Percentiles rank a stretch among this genome's conserved stretches.
Conservation (phyloP, 64 coral and sea anemone genomes). For the Cladopsammia gracilis region DNA sequence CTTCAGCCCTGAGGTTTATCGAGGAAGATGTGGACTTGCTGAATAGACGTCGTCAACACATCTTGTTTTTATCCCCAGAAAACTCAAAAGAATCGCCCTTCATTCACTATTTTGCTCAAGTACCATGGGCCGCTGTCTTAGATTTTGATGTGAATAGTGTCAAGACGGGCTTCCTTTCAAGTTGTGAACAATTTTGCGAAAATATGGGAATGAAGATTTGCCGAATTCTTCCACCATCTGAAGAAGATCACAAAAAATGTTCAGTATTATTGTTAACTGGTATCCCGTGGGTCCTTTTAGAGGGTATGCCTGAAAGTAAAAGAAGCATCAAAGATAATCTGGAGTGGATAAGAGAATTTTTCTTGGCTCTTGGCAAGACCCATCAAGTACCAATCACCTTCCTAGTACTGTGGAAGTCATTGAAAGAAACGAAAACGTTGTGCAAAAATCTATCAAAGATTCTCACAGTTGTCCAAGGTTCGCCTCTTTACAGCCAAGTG, state of each 20-base stretch:
- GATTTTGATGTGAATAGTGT: slow-evolving; percentile 73
- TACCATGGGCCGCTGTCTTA: slow-evolving; percentile 78
- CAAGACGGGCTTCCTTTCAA: slow-evolving; percentile 40
- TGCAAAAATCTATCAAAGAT: slow-evolving; percentile 44
- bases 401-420: slow-evolving; percentile 54
- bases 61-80: slow-evolving; percentile 75
- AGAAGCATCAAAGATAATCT: slow-evolving; percentile 49
- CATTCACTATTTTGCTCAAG: slow-evolving; percentile 46
- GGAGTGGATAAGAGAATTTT: slow-evolving; percentile 58
- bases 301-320: slow-evolving; percentile 59
- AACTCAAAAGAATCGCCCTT: neutral
- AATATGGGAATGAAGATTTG: slow-evolving; percentile 57
- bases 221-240: slow-evolving; percentile 68
- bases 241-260: slow-evolving; percentile 26
- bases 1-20: slow-evolving; percentile 11
- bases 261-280: slow-evolving; percentile 61
- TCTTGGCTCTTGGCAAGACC: slow-evolving; percentile 30
- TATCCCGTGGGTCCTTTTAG: slow-evolving; percentile 77
- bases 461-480: slow-evolving; percentile 34
- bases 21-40: slow-evolving; percentile 35
- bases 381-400: slow-evolving; percentile 66
- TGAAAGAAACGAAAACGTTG: neutral
- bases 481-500: slow-evolving; percentile 39
- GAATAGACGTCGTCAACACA: slow-evolving; percentile 51
- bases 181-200: slow-evolving; percentile 48